Evolutionary conservation across 2,797 vertebrate genomes (phyloP).

Genomic region (Semaprochilodus insignis): DNA sequence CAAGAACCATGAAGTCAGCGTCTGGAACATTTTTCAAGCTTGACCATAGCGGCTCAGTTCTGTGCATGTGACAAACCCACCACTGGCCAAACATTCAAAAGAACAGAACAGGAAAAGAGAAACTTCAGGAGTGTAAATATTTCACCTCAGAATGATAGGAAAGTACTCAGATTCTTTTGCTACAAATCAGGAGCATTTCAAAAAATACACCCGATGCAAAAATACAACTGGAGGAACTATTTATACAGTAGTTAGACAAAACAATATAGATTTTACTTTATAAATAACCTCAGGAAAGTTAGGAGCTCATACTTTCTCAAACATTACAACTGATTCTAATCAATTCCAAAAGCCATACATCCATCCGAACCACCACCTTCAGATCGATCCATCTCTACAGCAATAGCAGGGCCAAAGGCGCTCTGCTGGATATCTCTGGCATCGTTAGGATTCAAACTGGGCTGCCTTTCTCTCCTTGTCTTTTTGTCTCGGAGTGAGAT

Average conservation of each 20-base stretch:
- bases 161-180: too few relatives aligned
- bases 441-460: not conserved
- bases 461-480: slow-evolving; percentile 4
- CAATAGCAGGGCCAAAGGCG: not conserved
- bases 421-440: not conserved
- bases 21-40: not conserved
- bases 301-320: too few relatives aligned
- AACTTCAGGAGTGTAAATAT: not conserved
- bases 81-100: not conserved
- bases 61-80: not conserved
- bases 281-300: too few relatives aligned
- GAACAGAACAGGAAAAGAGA: not conserved
- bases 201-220: too few relatives aligned
- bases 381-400: not conserved
- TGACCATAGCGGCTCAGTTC: not conserved
- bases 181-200: too few relatives aligned
- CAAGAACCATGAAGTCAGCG: too few relatives aligned
- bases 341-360: not conserved
- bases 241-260: too few relatives aligned
- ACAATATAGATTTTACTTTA: too few relatives aligned
- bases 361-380: not conserved
- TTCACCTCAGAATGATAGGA: too few relatives aligned
- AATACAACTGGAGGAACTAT: too few relatives aligned
- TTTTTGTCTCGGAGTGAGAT: slow-evolving; percentile 37
- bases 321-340: not conserved